These are phyloP conservation scores for Sebastes ruberrimus DNA, from an alignment of 2,797 vertebrate species.

Conservation along the genomic window DNA sequence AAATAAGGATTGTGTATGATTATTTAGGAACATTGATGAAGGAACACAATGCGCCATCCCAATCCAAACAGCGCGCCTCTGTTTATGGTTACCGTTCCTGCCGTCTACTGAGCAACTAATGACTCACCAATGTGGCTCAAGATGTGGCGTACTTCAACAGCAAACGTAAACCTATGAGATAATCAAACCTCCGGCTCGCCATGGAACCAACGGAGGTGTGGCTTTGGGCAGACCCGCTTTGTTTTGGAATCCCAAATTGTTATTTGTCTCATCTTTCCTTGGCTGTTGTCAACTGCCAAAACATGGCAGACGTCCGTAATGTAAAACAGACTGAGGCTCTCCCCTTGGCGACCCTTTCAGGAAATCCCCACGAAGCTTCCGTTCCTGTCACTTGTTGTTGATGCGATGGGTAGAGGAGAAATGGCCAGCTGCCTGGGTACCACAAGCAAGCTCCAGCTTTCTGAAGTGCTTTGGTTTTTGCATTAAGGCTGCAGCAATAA, in stretches of 20 bases:
- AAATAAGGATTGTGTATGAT: constrained; percentile 33
- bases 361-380: constrained; percentile 56
- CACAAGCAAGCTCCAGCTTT: constrained; percentile 45
- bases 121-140: constrained; percentile 60
- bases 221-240: constrained; percentile 43
- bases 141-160: constrained; percentile 34
- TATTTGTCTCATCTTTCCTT: constrained; percentile 55
- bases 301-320: constrained; percentile 46
- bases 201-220: constrained; percentile 51
- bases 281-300: constrained; percentile 34
- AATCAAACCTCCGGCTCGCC: constrained; percentile 51
- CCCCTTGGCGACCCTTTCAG: constrained; percentile 34
- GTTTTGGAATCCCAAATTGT: constrained; percentile 54
- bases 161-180: constrained; percentile 68
- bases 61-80: constrained; percentile 52
- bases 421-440: constrained; percentile 49
- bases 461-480: constrained; percentile 53
- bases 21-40: constrained; percentile 44
- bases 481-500: constrained; percentile 45
- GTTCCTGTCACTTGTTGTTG: constrained; percentile 58
- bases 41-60: constrained; percentile 33
- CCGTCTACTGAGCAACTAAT: constrained; percentile 60
- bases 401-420: constrained; percentile 36
- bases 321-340: constrained; percentile 51
- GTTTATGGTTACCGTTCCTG: constrained; percentile 72